A percentile compares a stretch with the other conserved stretches of the same genome.
Conservation (phyloP, 1,140 invertebrate species). For the Caenorhabditis remanei region DNA sequence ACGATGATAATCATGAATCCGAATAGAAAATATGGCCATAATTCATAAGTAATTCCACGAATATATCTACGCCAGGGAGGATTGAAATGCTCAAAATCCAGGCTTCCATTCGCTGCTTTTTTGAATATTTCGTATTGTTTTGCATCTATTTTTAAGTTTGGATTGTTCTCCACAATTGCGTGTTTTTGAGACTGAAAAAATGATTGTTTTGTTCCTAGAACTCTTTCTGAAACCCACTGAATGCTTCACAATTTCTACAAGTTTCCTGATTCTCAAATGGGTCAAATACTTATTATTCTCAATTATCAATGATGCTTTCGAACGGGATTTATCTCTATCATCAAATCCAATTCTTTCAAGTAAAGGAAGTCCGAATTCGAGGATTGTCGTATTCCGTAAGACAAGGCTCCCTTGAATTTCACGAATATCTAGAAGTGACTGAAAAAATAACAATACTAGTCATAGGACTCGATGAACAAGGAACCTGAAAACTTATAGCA, state of each 20-base stretch:
- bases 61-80: not conserved
- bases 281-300: not conserved
- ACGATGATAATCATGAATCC: conserved; percentile 12
- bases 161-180: not conserved
- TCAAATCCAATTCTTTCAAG: not conserved
- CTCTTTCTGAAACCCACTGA: not conserved
- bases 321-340: not conserved
- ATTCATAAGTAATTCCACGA: not conserved
- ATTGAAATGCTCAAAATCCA: not conserved
- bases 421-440: not conserved
- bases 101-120: not conserved
- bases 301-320: not conserved
- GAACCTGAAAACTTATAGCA: not conserved
- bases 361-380: not conserved
- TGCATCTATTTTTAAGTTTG: not conserved
- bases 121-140: conserved; percentile 31
- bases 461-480: not conserved
- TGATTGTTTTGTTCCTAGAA: no score
- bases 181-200: conserved; percentile 11
- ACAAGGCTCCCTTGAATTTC: conserved; percentile 27
- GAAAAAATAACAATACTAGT: not conserved
- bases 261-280: not conserved
- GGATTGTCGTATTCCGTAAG: conserved; percentile 7
- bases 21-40: conserved; percentile 28
- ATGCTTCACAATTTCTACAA: not conserved